Base-by-base conservation (phyloP, 2,888 invertebrate species). In the Agriotes lineatus region DNA sequence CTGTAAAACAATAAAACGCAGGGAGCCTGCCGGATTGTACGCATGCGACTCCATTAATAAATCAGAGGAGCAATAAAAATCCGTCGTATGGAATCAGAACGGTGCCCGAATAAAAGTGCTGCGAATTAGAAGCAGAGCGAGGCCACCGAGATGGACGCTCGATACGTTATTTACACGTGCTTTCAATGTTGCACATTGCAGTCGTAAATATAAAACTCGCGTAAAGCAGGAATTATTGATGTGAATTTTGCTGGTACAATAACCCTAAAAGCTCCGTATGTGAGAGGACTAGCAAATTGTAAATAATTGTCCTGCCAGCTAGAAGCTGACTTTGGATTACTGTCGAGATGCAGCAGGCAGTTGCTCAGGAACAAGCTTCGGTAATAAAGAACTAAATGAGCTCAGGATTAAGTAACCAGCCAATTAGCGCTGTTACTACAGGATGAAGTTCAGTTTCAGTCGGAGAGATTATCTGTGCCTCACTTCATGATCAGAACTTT, bases 31-130 rank as follows among this genome's bases (percentile, higher is more conserved):
- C 42, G 18, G 25, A 9, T 19, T 33, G 16, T 45, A 45, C 45
- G 44, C 59, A 33, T 59, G 63, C 52, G 54, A 63, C 44, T 63
- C 20, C 54, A 63, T 63, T 63, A 63, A 63, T 52, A 63, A 63
- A 63, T 63, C 54, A 63, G 22, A 19, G n/a, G 18, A 19, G 54
- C 44, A 39, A 52, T 63, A 63, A 63, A 63, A 54, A 63, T 54
- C 54, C 56, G 9, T 63, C 54, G n/a, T 54, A 54, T 63, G 56
- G 37, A 63, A 54, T 56, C 42, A 54, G 19, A 44, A 44, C 25
- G 12, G 30, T 54, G 19, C 35, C 16, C 14, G 52, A 25, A 52
- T 39, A 18, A 33, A 25, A 7, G 16, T 33, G 57, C n/a, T 22
- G 57, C 18, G 39, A 19, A 37, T 57, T n/a, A n/a, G n/a, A n/a